Evolutionary conservation across 2,888 invertebrate species (phyloP).

Genomic region (Listrodromus nycthemerus): DNA sequence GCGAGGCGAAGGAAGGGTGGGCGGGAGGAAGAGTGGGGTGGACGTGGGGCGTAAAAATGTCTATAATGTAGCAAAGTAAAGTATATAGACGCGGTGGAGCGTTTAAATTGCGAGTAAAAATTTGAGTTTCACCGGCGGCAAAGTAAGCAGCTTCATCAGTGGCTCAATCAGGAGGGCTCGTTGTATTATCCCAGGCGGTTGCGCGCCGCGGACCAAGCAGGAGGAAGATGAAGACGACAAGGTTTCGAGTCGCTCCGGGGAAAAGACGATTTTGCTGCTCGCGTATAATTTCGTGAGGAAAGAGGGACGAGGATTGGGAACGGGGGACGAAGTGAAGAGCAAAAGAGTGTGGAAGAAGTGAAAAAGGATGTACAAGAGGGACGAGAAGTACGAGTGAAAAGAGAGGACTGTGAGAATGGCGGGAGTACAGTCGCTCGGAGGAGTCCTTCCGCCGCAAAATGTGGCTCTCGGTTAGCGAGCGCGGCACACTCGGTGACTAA

Average conservation of each 20-base stretch:
- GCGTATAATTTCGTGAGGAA: slow-evolving; percentile 56
- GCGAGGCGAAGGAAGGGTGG: too few relatives aligned
- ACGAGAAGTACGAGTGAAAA: slow-evolving; percentile 46
- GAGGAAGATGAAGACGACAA: slow-evolving; percentile 46
- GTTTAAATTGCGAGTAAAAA: slow-evolving; percentile 61
- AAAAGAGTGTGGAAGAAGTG: slow-evolving; percentile 17
- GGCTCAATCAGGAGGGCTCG: slow-evolving; percentile 60
- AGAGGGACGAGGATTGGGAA: slow-evolving; percentile 1
- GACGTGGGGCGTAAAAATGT: slow-evolving; percentile 24
- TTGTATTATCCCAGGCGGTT: slow-evolving; percentile 26
- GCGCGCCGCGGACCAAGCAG: neutral
- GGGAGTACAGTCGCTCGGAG: slow-evolving; percentile 37
- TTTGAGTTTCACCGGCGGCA: slow-evolving; percentile 56
- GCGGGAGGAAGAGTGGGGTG: neutral
- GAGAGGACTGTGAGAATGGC: slow-evolving; percentile 32
- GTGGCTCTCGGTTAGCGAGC: slow-evolving; percentile 28
- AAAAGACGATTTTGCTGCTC: slow-evolving; percentile 51
- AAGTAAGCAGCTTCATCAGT: slow-evolving; percentile 65
- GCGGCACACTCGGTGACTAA: slow-evolving; percentile 72
- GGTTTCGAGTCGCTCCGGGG: slow-evolving; percentile 57
- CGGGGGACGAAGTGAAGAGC: slow-evolving; percentile 1
- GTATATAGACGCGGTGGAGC: slow-evolving; percentile 47
- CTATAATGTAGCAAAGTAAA: slow-evolving; percentile 54
- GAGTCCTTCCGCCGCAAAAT: slow-evolving; percentile 53
- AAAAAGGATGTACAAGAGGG: slow-evolving; percentile 22